These are phyloP conservation scores for Brachypodius melanocephalos DNA, from an alignment of 2,113 vertebrate species.

Conservation along the genomic window DNA sequence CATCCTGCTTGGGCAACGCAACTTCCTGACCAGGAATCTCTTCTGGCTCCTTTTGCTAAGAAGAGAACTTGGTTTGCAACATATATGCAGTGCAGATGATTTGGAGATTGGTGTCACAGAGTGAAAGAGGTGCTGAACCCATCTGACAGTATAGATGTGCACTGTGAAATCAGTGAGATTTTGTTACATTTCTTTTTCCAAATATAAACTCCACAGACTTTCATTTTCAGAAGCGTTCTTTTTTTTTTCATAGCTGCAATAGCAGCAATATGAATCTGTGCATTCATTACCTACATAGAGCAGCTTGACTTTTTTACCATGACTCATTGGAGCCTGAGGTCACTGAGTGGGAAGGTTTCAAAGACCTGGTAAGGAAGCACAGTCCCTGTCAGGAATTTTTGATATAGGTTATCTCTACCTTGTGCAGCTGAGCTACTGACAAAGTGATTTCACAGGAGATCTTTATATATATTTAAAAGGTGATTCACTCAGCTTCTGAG, in stretches of 20 bases:
- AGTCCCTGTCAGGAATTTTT: constrained; percentile 57
- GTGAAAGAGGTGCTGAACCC: constrained; percentile 1
- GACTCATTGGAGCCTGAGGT: constrained; percentile 49
- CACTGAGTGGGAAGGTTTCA: constrained; percentile 44
- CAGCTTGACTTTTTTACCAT: constrained; percentile 19
- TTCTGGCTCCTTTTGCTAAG: not conserved
- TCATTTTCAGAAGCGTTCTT: not conserved
- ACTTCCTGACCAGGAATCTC: not conserved
- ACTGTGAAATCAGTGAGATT: not conserved
- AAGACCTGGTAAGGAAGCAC: constrained; percentile 11
- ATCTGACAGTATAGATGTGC: not conserved
- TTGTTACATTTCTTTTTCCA: constrained; percentile 10
- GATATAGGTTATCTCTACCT: constrained; percentile 45
- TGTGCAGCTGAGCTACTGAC: constrained; percentile 32
- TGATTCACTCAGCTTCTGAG: constrained; percentile 35
- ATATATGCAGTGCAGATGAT: not conserved
- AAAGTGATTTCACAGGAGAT: constrained; percentile 58
- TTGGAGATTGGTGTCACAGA: not conserved
- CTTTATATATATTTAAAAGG: constrained; percentile 56
- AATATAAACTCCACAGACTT: constrained; percentile 34
- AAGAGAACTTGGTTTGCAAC: not conserved
- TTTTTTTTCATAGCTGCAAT: not conserved
- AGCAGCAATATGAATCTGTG: not conserved
- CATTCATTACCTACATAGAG: constrained; percentile 38
- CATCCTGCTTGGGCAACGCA: not conserved